phyloP scores from a whole-genome alignment of 1,140 invertebrate genomes.

The Ceratosolen fusciceps region DNA sequence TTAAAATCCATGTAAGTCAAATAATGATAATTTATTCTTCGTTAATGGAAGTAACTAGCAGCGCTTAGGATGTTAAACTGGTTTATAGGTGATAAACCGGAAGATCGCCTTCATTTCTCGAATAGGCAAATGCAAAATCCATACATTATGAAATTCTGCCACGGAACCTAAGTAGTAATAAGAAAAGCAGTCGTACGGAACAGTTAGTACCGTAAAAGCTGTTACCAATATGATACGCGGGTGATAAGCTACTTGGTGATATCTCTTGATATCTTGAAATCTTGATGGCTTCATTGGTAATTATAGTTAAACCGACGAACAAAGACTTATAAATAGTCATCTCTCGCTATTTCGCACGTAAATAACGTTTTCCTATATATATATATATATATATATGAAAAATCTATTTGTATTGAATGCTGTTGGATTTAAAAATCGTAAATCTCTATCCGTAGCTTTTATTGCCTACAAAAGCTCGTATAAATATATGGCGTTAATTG shows the following conservation, averaged over 20 bases:
- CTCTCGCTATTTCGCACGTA: too few relatives aligned
- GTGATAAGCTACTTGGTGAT: neutral
- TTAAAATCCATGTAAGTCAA: constrained; percentile 20
- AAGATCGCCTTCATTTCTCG: constrained; percentile 15
- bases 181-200: neutral
- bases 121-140: neutral
- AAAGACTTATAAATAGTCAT: neutral
- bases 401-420: too few relatives aligned
- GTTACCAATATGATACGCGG: neutral
- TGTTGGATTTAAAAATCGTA: too few relatives aligned
- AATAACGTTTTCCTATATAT: too few relatives aligned
- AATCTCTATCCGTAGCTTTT: too few relatives aligned
- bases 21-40: constrained; percentile 31
- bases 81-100: constrained; percentile 37
- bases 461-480: too few relatives aligned
- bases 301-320: neutral
- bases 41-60: constrained; percentile 24
- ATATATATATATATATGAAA: too few relatives aligned
- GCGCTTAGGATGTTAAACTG: neutral
- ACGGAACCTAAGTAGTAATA: neutral
- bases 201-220: neutral
- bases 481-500: too few relatives aligned
- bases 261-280: neutral
- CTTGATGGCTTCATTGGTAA: neutral
- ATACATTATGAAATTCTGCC: constrained; percentile 27